Evolutionary conservation across 2,888 invertebrate genomes (phyloP).

Genomic region (Pseudococcus longispinus): DNA sequence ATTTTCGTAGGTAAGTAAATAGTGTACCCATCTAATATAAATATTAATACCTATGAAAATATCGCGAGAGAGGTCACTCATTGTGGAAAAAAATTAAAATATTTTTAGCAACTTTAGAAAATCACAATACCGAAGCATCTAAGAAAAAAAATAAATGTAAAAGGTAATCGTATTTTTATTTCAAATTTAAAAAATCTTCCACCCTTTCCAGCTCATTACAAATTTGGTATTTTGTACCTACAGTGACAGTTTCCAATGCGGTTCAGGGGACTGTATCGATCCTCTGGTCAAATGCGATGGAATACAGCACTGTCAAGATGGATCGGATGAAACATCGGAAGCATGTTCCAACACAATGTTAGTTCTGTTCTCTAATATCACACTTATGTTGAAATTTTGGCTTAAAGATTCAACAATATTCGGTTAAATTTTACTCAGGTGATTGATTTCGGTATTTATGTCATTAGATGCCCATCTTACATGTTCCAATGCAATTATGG

Average conservation of each 20-base stretch:
- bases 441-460: background rate
- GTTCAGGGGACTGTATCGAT: slow-evolving; percentile 60
- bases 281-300: slow-evolving; percentile 59
- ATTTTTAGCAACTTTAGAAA: background rate
- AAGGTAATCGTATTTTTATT: background rate
- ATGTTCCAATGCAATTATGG: slow-evolving; percentile 50
- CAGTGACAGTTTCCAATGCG: slow-evolving; percentile 60
- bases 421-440: too few relatives aligned
- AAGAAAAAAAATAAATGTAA: background rate
- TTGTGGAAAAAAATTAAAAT: background rate
- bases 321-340: slow-evolving; percentile 38
- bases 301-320: slow-evolving; percentile 32
- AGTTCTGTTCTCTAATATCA: background rate
- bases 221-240: background rate
- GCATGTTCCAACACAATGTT: background rate
- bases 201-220: too few relatives aligned
- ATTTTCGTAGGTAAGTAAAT: slow-evolving; percentile 4
- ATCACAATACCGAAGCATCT: background rate
- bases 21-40: background rate
- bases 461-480: slow-evolving; percentile 40
- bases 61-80: too few relatives aligned
- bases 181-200: background rate
- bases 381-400: too few relatives aligned
- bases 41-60: background rate
- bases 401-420: too few relatives aligned